phyloP scores from a whole-genome alignment of 2,888 invertebrate genomes.

The Agrilus biguttatus region DNA sequence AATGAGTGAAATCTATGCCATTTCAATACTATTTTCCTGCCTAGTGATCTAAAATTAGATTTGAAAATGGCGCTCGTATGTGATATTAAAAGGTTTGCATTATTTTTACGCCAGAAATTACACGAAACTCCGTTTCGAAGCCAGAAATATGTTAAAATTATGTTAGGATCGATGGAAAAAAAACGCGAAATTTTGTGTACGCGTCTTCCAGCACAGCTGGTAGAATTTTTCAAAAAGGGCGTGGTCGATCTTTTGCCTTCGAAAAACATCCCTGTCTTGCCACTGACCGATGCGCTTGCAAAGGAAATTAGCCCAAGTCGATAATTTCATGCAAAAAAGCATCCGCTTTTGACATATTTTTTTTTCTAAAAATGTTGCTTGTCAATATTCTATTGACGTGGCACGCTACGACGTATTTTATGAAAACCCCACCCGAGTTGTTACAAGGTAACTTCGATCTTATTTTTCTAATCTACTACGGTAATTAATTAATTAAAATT shows the following conservation, averaged over 20 bases:
- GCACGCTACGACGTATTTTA: slow-evolving; percentile 3
- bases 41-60: slow-evolving; percentile 32
- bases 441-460: slow-evolving; percentile 7
- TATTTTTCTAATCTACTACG: slow-evolving; percentile 5
- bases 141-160: slow-evolving; percentile 27
- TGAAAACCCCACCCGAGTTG: background rate
- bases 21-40: slow-evolving; percentile 30
- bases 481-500: slow-evolving; percentile 1
- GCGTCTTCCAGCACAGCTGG: no score
- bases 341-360: no score
- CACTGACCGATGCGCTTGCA: no score
- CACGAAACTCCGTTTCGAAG: slow-evolving; percentile 20
- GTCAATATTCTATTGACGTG: slow-evolving; percentile 6
- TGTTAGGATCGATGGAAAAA: slow-evolving; percentile 11
- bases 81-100: slow-evolving; percentile 34
- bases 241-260: no score
- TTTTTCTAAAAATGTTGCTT: background rate
- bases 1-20: slow-evolving; percentile 34
- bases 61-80: slow-evolving; percentile 33
- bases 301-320: no score
- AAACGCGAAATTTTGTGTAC: background rate
- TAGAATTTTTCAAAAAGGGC: no score
- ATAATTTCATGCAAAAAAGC: no score
- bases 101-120: slow-evolving; percentile 29
- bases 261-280: no score